Evolutionary conservation across 2,113 vertebrate genomes (phyloP).

Genomic region (Numenius arquata): DNA sequence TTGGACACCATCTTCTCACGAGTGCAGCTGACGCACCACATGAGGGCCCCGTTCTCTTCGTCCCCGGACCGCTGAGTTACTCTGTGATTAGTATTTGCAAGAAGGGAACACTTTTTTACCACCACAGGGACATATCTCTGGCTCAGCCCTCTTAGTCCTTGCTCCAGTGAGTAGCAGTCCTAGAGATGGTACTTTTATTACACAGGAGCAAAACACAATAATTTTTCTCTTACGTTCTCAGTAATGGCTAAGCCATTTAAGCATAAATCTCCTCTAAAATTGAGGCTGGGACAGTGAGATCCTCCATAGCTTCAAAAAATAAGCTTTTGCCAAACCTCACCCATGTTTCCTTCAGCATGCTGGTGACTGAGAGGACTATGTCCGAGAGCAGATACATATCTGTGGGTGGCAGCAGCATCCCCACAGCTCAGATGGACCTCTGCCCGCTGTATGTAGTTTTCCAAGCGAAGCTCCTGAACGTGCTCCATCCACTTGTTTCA

Average conservation of each 20-base stretch:
- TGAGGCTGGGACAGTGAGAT: neutral
- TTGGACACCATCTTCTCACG: neutral
- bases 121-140: neutral
- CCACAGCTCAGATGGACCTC: neutral
- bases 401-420: neutral
- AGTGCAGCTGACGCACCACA: neutral
- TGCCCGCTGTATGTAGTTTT: neutral
- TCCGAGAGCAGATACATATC: neutral
- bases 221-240: neutral
- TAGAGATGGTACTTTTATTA: neutral
- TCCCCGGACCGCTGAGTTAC: neutral
- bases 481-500: neutral
- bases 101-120: neutral
- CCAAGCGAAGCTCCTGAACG: neutral
- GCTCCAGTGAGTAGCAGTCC: neutral
- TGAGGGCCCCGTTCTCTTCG: neutral
- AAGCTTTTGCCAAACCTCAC: neutral
- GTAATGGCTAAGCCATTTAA: neutral
- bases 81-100: neutral
- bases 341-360: fast-evolving
- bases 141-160: neutral
- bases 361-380: neutral
- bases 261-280: neutral
- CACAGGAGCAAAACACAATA: neutral
- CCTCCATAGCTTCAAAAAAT: neutral